These are phyloP conservation scores for Lysandra coridon DNA, from an alignment of 2,888 invertebrate genomes.

Conservation along the genomic window DNA sequence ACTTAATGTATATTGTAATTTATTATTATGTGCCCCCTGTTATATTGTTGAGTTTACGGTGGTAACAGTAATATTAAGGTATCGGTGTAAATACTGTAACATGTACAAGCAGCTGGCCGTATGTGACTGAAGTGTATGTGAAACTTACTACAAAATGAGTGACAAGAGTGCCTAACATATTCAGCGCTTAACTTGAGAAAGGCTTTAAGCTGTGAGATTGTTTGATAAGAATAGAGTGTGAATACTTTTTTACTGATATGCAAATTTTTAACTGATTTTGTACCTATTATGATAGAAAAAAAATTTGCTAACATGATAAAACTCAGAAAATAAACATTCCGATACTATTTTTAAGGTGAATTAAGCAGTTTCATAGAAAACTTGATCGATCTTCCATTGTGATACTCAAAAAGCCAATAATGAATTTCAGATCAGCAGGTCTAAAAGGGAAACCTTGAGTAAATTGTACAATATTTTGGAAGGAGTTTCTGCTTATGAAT, in stretches of 20 bases:
- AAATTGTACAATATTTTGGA: neutral
- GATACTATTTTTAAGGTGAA: slow-evolving; percentile 1
- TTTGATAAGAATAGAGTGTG: neutral
- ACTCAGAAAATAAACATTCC: slow-evolving; percentile 9
- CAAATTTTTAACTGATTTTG: slow-evolving; percentile 23
- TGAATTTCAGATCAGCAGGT: neutral
- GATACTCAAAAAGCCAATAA: neutral
- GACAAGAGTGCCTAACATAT: slow-evolving; percentile 21
- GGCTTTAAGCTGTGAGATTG: slow-evolving; percentile 10
- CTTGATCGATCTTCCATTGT: slow-evolving; percentile 1
- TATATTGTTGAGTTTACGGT: neutral
- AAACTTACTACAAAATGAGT: neutral
- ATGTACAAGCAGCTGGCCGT: slow-evolving; percentile 15
- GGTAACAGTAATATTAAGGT: slow-evolving; percentile 3
- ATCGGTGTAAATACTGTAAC: neutral
- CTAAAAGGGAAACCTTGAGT: neutral
- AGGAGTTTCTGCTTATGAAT: too few relatives aligned
- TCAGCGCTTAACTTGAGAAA: slow-evolving; percentile 3
- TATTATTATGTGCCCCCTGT: neutral
- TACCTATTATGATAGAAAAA: slow-evolving; percentile 21
- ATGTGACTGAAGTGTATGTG: slow-evolving; percentile 5
- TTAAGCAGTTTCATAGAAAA: neutral
- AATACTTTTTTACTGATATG: slow-evolving; percentile 21
- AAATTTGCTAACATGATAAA: neutral
- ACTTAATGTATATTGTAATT: slow-evolving; percentile 4